Percentiles rank a stretch among this genome's conserved stretches.
Conservation (phyloP, 2,113 vertebrate species). For the Odocoileus virginianus region DNA sequence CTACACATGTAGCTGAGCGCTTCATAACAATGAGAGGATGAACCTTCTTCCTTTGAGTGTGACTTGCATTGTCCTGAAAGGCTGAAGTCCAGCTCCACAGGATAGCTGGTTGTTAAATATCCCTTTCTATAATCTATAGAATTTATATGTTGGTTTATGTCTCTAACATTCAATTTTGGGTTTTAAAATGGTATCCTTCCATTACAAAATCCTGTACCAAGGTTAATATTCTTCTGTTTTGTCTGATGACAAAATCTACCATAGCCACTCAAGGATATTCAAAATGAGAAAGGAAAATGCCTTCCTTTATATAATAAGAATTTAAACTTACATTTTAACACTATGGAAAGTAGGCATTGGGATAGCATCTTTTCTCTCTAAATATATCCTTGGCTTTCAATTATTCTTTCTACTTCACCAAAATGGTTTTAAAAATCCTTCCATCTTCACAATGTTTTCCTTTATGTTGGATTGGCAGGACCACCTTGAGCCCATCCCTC, state of each 20-base stretch:
- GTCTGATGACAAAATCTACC: slow-evolving; percentile 68
- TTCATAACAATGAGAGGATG: background rate
- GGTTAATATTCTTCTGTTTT: slow-evolving; percentile 64
- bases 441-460: background rate
- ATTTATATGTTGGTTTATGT: slow-evolving; percentile 46
- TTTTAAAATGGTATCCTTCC: slow-evolving; percentile 53
- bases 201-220: slow-evolving; percentile 40
- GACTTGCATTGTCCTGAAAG: slow-evolving; percentile 43
- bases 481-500: slow-evolving; percentile 41
- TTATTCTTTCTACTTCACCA: slow-evolving; percentile 59
- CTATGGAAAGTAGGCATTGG: slow-evolving; percentile 75
- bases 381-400: slow-evolving; percentile 72
- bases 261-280: slow-evolving; percentile 59
- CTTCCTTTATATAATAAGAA: slow-evolving; percentile 62
- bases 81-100: slow-evolving; percentile 36
- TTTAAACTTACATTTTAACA: slow-evolving; percentile 76
- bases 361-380: slow-evolving; percentile 69
- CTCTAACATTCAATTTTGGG: slow-evolving; percentile 56
- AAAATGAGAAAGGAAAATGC: slow-evolving; percentile 65
- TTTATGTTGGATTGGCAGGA: slow-evolving; percentile 58
- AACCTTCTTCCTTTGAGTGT: slow-evolving; percentile 27
- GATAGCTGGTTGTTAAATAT: slow-evolving; percentile 52
- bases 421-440: slow-evolving; percentile 65
- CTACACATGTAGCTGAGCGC: background rate
- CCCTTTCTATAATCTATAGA: slow-evolving; percentile 35